Evolutionary conservation across 2,888 invertebrate species (phyloP), one percentile per base, ranked within the genome.

Genomic region (Aspidiotus destructor): DNA sequence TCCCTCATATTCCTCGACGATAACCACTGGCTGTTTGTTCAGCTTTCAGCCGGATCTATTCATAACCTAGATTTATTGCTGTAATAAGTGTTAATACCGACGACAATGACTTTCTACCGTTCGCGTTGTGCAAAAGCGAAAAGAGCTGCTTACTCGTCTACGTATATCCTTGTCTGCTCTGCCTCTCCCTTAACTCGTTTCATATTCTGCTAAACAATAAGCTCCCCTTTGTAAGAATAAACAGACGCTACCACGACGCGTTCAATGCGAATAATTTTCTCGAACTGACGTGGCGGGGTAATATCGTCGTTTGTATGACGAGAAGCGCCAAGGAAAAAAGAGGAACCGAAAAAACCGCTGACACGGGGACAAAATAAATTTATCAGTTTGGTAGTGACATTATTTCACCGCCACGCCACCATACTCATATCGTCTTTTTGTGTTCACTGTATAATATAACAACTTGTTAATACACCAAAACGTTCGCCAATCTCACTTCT

Each of bases 71-170:
- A 68, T 68, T 68, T 68, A 68, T 68, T 60, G 61, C 60, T 17
- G 68, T 68, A 68, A 68, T 68, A 68, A 68, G 68, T 68, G 68
- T 68, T 68, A 68, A 68, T 68, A 68, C 68, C 68, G 68, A 68
- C 60, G 61, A 68, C 65, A 65, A 65, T 65, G 65, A 65, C 60
- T 65, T 64, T 57, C 65, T 65, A 65, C 65, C 58, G 28, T 28
- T 28, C 28, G 28, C 28, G 28, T 57, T 65, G 42, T 55, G 40
- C 41, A 15, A 3, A 41, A 61, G 40, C 52, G 52, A 16, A 58
- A 40, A 58, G 58, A 58, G 58, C 58, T 58, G 11, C 28, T 28
- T 28, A 11, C 58, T 13, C 41, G 15, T 64, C 64, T 13, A n/a
- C 57, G 9, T 48, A 10, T 28, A 28, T 41, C 53, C 41, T 15